Percentiles rank a stretch among this genome's conserved stretches.
phyloP scores from a whole-genome alignment of 2,113 vertebrate genomes.

The Plecturocebus donacophilus region DNA sequence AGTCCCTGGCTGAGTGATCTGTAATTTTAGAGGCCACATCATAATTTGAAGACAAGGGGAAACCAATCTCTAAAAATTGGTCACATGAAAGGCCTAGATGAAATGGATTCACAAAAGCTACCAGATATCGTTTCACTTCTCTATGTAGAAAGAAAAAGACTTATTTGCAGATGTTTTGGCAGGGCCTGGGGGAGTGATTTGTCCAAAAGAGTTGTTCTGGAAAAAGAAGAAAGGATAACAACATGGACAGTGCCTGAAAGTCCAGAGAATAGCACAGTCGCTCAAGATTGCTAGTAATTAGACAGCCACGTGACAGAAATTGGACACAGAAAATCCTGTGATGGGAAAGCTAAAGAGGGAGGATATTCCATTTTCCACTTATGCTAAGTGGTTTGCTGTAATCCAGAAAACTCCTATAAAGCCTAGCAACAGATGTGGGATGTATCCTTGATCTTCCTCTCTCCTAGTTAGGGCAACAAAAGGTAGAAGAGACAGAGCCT shows the following conservation, averaged over 20 bases:
- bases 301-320: background rate
- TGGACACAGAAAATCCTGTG: background rate
- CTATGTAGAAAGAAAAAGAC: background rate
- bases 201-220: background rate
- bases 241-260: background rate
- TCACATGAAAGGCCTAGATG: background rate
- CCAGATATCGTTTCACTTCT: background rate
- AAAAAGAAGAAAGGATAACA: background rate
- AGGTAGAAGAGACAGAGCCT: background rate
- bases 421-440: background rate
- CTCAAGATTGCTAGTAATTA: background rate
- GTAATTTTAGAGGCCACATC: background rate
- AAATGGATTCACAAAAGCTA: background rate
- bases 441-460: background rate
- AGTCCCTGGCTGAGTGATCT: background rate
- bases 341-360: background rate
- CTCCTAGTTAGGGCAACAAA: background rate
- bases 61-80: slow-evolving; percentile 32
- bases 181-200: background rate
- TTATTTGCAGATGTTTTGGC: background rate
- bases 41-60: background rate
- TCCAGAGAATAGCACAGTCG: background rate
- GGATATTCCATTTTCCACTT: background rate
- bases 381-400: slow-evolving; percentile 6
- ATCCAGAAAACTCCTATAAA: background rate